These are phyloP conservation scores for Pachydiplax longipennis DNA, from an alignment of 2,888 invertebrate genomes.

Conservation along the genomic window DNA sequence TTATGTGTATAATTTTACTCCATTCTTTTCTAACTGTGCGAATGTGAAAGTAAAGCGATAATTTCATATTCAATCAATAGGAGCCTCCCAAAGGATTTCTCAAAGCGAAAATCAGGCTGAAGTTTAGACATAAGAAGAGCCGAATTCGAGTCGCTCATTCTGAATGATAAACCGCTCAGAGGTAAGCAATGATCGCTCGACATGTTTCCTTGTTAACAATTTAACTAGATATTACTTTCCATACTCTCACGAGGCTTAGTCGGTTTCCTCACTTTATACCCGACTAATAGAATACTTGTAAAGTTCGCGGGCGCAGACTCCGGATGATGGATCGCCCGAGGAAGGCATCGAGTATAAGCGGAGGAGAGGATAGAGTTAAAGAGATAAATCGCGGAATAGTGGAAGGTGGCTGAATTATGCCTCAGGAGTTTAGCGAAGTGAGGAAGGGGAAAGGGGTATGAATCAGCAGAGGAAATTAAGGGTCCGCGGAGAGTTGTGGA, in stretches of 20 bases:
- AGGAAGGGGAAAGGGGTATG: neutral
- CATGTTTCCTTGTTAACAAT: neutral
- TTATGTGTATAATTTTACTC: no score
- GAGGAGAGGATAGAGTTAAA: neutral
- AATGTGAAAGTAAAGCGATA: no score
- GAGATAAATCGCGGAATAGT: conserved; percentile 27
- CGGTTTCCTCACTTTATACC: neutral
- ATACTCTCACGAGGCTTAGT: neutral
- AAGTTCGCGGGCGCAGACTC: neutral
- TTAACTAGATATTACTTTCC: conserved; percentile 24
- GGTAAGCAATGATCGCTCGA: neutral
- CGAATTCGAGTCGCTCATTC: neutral
- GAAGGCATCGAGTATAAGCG: conserved; percentile 3
- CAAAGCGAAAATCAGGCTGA: no score
- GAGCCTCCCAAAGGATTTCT: no score
- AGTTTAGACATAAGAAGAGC: no score
- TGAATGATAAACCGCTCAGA: neutral
- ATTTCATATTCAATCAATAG: no score
- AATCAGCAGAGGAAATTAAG: conserved; percentile 38
- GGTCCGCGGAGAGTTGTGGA: conserved; percentile 17
- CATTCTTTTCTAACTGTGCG: no score
- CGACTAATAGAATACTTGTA: conserved; percentile 31
- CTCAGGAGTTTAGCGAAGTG: neutral
- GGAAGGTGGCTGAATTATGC: neutral
- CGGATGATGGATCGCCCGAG: conserved; percentile 22